Conservation (phyloP, 2,888 invertebrate genomes). For the Cantharis flavilabris region DNA sequence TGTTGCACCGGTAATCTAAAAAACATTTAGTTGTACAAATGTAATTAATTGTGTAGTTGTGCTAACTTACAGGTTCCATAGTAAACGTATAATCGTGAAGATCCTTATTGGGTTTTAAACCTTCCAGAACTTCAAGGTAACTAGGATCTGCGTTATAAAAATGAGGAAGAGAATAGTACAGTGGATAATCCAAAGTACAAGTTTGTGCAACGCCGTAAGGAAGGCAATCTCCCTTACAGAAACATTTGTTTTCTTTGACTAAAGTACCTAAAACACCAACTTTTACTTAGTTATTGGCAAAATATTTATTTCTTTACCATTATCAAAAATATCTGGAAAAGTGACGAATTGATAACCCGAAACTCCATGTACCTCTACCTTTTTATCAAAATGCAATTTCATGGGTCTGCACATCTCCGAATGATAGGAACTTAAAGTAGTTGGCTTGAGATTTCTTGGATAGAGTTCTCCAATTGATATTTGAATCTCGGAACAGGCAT, state of each 20-base stretch:
- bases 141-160: constrained; percentile 76
- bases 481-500: constrained; percentile 63
- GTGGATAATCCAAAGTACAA: constrained; percentile 80
- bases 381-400: constrained; percentile 64
- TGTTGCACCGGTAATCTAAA: background rate
- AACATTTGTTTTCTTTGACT: constrained; percentile 69
- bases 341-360: constrained; percentile 70
- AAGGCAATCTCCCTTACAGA: constrained; percentile 74
- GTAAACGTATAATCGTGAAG: constrained; percentile 77
- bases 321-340: constrained; percentile 68
- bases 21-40: background rate
- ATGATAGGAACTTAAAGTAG: constrained; percentile 66
- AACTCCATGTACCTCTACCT: constrained; percentile 63
- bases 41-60: background rate
- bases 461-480: constrained; percentile 84
- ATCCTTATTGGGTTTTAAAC: constrained; percentile 69
- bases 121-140: constrained; percentile 66
- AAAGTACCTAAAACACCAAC: constrained; percentile 58
- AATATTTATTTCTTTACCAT: constrained; percentile 58
- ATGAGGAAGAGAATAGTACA: constrained; percentile 84
- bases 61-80: constrained; percentile 70
- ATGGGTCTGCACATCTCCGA: constrained; percentile 77
- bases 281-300: background rate
- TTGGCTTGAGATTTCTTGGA: constrained; percentile 66
- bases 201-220: constrained; percentile 76